Base-by-base conservation (phyloP, 2,888 invertebrate genomes). In the Coelinius sp. region DNA sequence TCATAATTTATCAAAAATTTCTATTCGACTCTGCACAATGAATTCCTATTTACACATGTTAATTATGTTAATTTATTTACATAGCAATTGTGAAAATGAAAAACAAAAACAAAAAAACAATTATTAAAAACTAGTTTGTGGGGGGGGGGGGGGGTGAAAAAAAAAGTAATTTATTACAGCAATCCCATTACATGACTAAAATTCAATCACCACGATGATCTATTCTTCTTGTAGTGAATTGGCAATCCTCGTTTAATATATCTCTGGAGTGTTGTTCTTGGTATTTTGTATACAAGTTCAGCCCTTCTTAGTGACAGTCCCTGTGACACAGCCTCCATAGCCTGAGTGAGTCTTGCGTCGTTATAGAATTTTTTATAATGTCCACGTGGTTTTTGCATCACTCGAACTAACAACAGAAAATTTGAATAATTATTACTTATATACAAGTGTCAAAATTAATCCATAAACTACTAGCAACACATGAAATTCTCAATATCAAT, bases 231-330 rank as follows among this genome's bases (percentile, higher is more conserved):
- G 12, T 14, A 35, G 31, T 35, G 31, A 1, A 24, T 3, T 0
- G 78, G 81, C 4, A 82, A 71, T 10, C 79, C 80, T 3, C 71
- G 59, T 49, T 78, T 82, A n/a, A 78, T 77, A 67, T 83, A 83
- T 68, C 82, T 80, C 74, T 85, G 83, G 17, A 83, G 73, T 65
- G 81, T 79, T 0, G 84, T 83, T 59, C 83, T 82, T 0, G 84
- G 77, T 24, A 85, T 80, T 8, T 77, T 77, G 70, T 77, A 85
- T 6, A 76, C 70, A 8, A 72, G 69, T 0, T 80, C 84, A 1
- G 83, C 84, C 62, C 82, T 82, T 70, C 85, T 79, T 35, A 85
- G 72, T 0, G 85, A 84, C 79, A 85, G 77, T 12, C 84, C 85
- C 5, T 76, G 75, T 22, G 75, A 74, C 20, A 85, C 78, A 0